A percentile compares a stretch with the other conserved stretches of the same genome.
These are phyloP conservation scores for Beroe forskalii DNA, from an alignment of 37 sponge, comb jelly and placozoan genomes.

Conservation along the genomic window DNA sequence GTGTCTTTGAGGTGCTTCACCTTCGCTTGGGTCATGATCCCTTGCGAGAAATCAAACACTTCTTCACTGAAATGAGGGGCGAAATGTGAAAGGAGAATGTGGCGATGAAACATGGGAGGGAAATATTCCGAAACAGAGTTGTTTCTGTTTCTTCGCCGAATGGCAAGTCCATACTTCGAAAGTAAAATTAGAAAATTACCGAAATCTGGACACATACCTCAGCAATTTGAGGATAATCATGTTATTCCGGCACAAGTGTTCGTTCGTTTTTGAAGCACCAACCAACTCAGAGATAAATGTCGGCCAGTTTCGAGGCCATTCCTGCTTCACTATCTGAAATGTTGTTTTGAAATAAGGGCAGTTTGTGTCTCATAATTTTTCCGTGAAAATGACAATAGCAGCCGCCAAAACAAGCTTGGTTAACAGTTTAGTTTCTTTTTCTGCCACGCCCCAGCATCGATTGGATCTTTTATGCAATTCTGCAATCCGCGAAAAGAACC, in stretches of 20 bases:
- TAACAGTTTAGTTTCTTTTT: no score
- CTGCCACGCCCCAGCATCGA: no score
- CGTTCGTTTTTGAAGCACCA: conserved; percentile 89
- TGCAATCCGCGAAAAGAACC: no score
- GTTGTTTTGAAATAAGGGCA: not conserved
- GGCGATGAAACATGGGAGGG: no score
- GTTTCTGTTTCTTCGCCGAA: no score
- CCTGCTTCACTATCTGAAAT: conserved; percentile 95
- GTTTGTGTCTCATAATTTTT: not conserved
- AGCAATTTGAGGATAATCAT: conserved; percentile 93
- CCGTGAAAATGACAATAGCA: not conserved
- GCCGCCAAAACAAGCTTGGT: no score
- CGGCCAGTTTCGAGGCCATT: conserved; percentile 98
- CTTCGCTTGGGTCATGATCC: conserved; percentile 97
- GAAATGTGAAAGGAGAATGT: not conserved
- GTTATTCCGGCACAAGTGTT: conserved; percentile 94
- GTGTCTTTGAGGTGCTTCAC: conserved; percentile 94
- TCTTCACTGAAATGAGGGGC: conserved; percentile 80
- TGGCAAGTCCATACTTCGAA: no score
- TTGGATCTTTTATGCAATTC: no score
- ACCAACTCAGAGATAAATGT: conserved; percentile 92
- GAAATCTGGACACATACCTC: conserved; percentile 72
- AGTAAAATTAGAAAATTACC: no score
- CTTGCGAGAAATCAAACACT: conserved; percentile 96
- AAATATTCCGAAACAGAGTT: no score